These are phyloP conservation scores for Erpetoichthys calabaricus DNA, from an alignment of 2,797 vertebrate species.

Conservation along the genomic window DNA sequence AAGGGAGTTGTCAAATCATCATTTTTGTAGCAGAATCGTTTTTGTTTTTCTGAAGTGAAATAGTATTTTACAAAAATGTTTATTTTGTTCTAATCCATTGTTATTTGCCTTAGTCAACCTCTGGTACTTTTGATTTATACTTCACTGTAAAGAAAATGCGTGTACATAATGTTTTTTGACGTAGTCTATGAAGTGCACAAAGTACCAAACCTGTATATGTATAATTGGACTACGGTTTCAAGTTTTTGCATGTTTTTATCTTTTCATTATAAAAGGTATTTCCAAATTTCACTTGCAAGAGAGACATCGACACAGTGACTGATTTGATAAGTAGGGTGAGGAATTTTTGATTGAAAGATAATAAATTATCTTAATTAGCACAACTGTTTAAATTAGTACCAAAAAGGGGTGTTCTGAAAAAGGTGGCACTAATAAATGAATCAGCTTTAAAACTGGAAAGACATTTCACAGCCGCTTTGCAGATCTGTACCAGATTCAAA, in stretches of 20 bases:
- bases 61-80: constrained; percentile 73
- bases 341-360: constrained; percentile 50
- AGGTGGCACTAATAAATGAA: constrained; percentile 56
- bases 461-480: constrained; percentile 78
- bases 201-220: constrained; percentile 92
- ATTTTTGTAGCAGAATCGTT: constrained; percentile 73
- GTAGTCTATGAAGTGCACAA: constrained; percentile 89
- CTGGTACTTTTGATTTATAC: constrained; percentile 74
- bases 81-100: constrained; percentile 79
- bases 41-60: constrained; percentile 59
- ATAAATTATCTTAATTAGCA: constrained; percentile 73
- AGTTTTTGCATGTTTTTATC: constrained; percentile 99
- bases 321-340: constrained; percentile 66
- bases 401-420: constrained; percentile 60
- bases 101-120: constrained; percentile 68
- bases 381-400: constrained; percentile 97
- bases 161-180: constrained; percentile 97
- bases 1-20: constrained; percentile 89
- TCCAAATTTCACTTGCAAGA: constrained; percentile 82
- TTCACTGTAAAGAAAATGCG: constrained; percentile 92
- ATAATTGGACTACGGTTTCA: constrained; percentile 85
- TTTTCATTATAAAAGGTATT: constrained; percentile 88
- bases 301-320: constrained; percentile 75
- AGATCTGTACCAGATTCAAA: constrained; percentile 90
- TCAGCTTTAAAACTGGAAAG: constrained; percentile 80